These are phyloP conservation scores for Hycleus cichorii DNA, from an alignment of 1,140 invertebrate genomes.

Conservation along the genomic window DNA sequence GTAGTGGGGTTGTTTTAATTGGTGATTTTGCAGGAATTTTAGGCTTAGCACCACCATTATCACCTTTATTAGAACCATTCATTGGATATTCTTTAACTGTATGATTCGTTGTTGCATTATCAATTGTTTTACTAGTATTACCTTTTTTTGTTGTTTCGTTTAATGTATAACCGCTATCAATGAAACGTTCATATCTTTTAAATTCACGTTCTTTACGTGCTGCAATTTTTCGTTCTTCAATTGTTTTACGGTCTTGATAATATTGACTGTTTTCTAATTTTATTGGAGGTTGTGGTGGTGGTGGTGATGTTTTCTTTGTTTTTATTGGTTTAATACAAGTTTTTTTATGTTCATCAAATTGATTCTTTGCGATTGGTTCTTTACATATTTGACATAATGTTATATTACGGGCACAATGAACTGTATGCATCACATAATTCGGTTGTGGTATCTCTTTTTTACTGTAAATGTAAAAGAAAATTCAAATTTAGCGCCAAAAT, in stretches of 20 bases:
- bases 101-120: too few species aligned
- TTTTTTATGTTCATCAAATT: constrained; percentile 33
- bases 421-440: constrained; percentile 42
- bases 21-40: too few species aligned
- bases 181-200: constrained; percentile 24
- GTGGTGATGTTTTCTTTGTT: constrained; percentile 1
- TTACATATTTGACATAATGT: constrained; percentile 36
- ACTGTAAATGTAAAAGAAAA: constrained; percentile 17
- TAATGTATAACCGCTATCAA: constrained; percentile 24
- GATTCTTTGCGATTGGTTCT: constrained; percentile 34
- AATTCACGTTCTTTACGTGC: constrained; percentile 23
- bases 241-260: constrained; percentile 24
- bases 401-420: constrained; percentile 39
- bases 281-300: constrained; percentile 17
- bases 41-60: too few species aligned
- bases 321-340: constrained; percentile 18
- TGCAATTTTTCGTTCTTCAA: constrained; percentile 27
- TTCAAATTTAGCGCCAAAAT: background rate
- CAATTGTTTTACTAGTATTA: too few species aligned
- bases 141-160: constrained; percentile 5
- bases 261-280: constrained; percentile 30
- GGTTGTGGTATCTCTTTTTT: constrained; percentile 39
- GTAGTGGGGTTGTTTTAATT: too few species aligned
- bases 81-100: too few species aligned
- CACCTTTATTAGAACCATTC: too few species aligned